Evolutionary conservation across 1,140 invertebrate species (phyloP), one percentile per base, ranked within the genome.

Genomic region (Charaxes varanes): DNA sequence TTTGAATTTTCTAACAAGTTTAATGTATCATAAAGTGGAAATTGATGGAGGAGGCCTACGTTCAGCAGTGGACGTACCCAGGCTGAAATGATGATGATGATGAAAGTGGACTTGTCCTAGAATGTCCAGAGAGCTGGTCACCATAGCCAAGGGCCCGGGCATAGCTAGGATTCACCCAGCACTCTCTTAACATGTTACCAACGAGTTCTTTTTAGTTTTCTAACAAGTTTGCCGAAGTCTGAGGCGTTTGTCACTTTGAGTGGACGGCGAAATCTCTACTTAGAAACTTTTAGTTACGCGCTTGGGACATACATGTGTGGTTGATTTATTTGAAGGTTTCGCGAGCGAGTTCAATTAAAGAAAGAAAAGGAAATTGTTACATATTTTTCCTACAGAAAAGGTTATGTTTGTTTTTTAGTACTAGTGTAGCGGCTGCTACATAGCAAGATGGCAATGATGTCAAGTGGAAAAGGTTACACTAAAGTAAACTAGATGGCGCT

Each of bases 191-290:
- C 66, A 56, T 66, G 49, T 67, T 59, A 44, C 26, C 57, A 65
- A 69, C 56, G 63, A 72, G 61, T 71, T 71, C 64, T 74, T 78
- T 74, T 72, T 68, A 74, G 53, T 74, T 78, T 70, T 58, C 59
- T 65, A 78, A 77, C 68, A 74, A 78, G 68, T 78, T 73, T 56
- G 31, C 35, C 52, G 41, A 41, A 69, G 58, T 60, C 59, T 67
- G 64, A 55, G 73, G 63, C 62, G 62, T 66, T 78, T 74, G 66
- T 69, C 64, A 62, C 56, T 62, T 65, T 19, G 45, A 65, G 61
- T 64, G 62, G 65, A 62, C 62, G 53, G 54, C 59, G 47, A 61
- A 70, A 76, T 71, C 58, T 59, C 38, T 69, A 56, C 55, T 65
- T 64, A 49, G 34, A n/a, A 74, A 69, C 37, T 53, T 45, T 51